These are phyloP conservation scores for Drosophila lutescens DNA, from an alignment of 2,888 invertebrate species.

Conservation along the genomic window DNA sequence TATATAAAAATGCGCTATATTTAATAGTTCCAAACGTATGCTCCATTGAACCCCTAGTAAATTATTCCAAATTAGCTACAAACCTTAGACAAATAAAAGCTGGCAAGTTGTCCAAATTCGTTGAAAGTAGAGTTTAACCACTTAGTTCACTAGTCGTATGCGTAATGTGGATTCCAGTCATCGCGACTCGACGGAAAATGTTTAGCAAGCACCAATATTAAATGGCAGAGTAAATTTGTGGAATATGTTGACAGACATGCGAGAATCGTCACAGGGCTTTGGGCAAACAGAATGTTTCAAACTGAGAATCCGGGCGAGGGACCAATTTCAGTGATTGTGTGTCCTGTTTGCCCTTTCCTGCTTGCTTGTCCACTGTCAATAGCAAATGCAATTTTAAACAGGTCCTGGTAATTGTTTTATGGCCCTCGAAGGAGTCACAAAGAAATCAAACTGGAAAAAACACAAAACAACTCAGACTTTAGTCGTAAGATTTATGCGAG, in stretches of 20 bases:
- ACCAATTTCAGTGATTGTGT: conserved; percentile 34
- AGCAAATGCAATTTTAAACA: conserved; percentile 54
- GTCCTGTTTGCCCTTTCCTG: conserved; percentile 25
- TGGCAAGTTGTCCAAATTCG: neutral
- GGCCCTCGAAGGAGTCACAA: conserved; percentile 68
- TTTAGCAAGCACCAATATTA: conserved; percentile 73
- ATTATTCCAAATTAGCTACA: neutral
- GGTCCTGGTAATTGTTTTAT: conserved; percentile 74
- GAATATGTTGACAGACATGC: conserved; percentile 61
- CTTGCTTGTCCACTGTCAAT: conserved; percentile 54
- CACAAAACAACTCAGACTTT: conserved; percentile 40
- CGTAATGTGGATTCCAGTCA: conserved; percentile 28
- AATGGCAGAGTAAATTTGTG: conserved; percentile 63
- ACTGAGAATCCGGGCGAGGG: conserved; percentile 48
- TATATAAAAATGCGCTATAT: neutral
- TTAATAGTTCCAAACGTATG: conserved; percentile 55
- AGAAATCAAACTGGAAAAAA: conserved; percentile 44
- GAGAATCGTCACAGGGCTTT: conserved; percentile 46
- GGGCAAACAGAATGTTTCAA: conserved; percentile 53
- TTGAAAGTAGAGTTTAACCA: neutral
- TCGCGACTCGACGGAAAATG: conserved; percentile 38
- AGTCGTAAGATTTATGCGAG: conserved; percentile 51
- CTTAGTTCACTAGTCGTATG: conserved; percentile 24
- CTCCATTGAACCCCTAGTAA: conserved; percentile 56
- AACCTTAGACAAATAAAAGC: neutral